phyloP scores from a whole-genome alignment of 2,797 vertebrate genomes.

The Oreochromis grahami region DNA sequence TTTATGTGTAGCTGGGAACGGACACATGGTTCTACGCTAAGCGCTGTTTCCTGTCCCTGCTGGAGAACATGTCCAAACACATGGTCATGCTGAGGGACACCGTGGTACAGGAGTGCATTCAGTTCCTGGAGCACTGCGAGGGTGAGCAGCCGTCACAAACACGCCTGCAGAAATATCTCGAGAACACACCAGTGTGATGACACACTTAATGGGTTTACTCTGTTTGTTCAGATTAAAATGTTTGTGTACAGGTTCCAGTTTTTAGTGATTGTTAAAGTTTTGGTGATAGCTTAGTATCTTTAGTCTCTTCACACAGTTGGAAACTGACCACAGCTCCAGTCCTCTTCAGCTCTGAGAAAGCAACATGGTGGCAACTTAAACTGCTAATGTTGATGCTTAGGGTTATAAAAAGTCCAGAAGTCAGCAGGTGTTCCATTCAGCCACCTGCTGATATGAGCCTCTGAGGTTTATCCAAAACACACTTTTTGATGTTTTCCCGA shows the following conservation, averaged over 20 bases:
- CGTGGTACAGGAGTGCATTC: slow-evolving; percentile 87
- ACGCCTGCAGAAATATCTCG: neutral
- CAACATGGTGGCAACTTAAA: neutral
- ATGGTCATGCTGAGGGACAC: slow-evolving; percentile 87
- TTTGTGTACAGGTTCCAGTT: rapidly evolving
- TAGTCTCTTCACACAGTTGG: neutral
- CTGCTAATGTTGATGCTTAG: neutral
- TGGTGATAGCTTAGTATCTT: neutral
- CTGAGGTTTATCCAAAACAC: neutral
- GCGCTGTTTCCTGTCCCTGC: slow-evolving; percentile 90
- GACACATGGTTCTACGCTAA: slow-evolving; percentile 98
- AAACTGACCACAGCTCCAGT: neutral
- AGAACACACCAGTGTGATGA: rapidly evolving
- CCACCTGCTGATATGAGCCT: neutral
- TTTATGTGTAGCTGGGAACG: slow-evolving; percentile 80
- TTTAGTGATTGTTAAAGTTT: neutral
- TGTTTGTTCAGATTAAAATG: neutral
- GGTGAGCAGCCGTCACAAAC: slow-evolving; percentile 55
- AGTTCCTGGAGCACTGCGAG: slow-evolving; percentile 94
- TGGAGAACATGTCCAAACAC: slow-evolving; percentile 97
- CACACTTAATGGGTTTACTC: rapidly evolving
- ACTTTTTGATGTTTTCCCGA: rapidly evolving
- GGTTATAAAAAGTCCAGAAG: neutral
- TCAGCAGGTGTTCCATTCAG: neutral
- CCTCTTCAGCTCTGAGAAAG: neutral